Evolutionary conservation across 2,113 vertebrate genomes (phyloP).

Genomic region (Arizona elegans): DNA sequence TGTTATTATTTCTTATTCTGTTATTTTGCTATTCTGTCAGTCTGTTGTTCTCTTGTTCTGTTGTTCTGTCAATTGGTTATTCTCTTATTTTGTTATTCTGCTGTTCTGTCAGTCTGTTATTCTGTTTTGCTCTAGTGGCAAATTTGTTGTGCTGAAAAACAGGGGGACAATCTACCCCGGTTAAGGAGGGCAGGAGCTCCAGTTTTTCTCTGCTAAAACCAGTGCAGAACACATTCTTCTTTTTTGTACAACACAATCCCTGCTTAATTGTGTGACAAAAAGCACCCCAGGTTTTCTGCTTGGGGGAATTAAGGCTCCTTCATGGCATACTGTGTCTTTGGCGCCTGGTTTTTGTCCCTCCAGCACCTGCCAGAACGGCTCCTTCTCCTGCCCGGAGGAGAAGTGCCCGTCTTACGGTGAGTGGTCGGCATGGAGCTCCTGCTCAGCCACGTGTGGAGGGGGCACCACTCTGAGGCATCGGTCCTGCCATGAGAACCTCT

Average conservation of each 20-base stretch:
- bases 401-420: slow-evolving; percentile 73
- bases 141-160: neutral
- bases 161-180: accelerated
- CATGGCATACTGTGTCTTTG: accelerated
- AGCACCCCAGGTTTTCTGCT: no score
- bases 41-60: no score
- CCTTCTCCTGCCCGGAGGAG: slow-evolving; percentile 67
- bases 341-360: accelerated
- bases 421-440: slow-evolving; percentile 80
- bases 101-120: neutral
- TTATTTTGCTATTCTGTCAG: no score
- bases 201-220: neutral
- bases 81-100: no score
- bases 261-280: accelerated
- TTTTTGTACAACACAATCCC: neutral
- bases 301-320: accelerated
- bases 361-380: slow-evolving; percentile 81
- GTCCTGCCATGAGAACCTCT: slow-evolving; percentile 57
- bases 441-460: slow-evolving; percentile 75
- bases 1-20: no score
- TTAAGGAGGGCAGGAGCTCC: neutral
- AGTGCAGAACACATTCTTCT: no score
- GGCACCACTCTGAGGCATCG: slow-evolving; percentile 70
- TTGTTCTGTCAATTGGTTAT: no score
- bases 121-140: neutral